Evolutionary conservation across 2,888 invertebrate genomes (phyloP), one percentile per base, ranked within the genome.

Genomic region (Trypoxylon attenuatum): DNA sequence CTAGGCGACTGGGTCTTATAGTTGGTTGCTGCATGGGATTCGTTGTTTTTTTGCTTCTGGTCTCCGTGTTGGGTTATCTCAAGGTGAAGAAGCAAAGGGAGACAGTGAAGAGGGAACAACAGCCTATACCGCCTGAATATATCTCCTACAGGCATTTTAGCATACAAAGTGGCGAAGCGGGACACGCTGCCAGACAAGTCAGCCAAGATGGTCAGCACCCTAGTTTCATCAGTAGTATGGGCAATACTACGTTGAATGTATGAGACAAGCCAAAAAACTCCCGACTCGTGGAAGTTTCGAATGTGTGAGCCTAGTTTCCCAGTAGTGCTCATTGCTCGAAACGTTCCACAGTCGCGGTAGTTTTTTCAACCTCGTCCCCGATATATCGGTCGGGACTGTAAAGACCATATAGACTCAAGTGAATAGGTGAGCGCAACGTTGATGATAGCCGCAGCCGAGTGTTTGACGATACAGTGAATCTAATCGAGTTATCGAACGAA

Each of bases 11-110:
- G 57, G 95, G 96, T 23, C 90, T 96, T 71, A 94, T 96, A 77
- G 93, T 96, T 56, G 96, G 96, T 51, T 94, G 94, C 84, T 94
- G 94, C 82, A 91, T 96, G 89, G 95, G 95, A 53, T 93, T 95
- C 81, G 91, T 95, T 65, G 94, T 96, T 49, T 95, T 96, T 83
- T 90, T 96, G 52, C 92, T 95, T 21, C 89, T 96, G 80, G 93
- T 95, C 56, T 94, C 95, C n/a, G 92, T 93, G 43, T 89, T 96
- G 69, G 94, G 94, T 21, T 95, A 95, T 84, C 91, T 95, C 69
- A 95, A 96, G 87, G 90, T 94, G 69, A 94, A 96, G 87, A 94
- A 96, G 87, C 92, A 95, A 81, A 90, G 94, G 71, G 92, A 92
- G 69, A 91, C 92, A 19, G 91, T 92, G 5, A 95, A 95, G 87